A percentile compares a stretch with the other conserved stretches of the same genome.
These are phyloP conservation scores for Watsonalla cultraria DNA, from an alignment of 2,888 invertebrate genomes.

Conservation along the genomic window DNA sequence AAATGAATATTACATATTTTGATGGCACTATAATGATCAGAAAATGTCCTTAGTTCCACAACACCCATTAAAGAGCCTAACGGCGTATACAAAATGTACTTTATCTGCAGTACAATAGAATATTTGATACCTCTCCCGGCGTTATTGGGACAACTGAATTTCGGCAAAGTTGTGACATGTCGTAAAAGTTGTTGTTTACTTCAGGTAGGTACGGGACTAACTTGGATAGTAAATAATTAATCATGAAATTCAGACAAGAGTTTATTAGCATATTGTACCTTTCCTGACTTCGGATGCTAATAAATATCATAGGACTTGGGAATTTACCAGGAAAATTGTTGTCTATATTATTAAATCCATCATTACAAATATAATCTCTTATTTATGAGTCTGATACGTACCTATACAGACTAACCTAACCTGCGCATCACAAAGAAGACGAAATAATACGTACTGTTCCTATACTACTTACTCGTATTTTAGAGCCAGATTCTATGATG, in stretches of 20 bases:
- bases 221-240: not conserved
- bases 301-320: too few species aligned
- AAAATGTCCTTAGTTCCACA: not conserved
- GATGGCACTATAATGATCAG: not conserved
- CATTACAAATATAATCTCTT: too few species aligned
- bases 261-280: not conserved
- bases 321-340: too few species aligned
- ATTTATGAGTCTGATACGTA: too few species aligned
- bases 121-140: not conserved
- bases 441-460: too few species aligned
- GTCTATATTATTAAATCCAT: too few species aligned
- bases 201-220: not conserved
- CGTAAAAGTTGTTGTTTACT: not conserved
- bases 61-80: constrained; percentile 1
- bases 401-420: too few species aligned
- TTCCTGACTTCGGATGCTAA: too few species aligned
- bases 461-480: too few species aligned
- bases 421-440: too few species aligned
- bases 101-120: not conserved
- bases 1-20: not conserved
- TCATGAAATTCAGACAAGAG: not conserved
- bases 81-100: not conserved
- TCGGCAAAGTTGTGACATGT: not conserved
- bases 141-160: not conserved
- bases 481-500: not conserved